Conservation (phyloP, 2,113 vertebrate species). For the Athene noctua region DNA sequence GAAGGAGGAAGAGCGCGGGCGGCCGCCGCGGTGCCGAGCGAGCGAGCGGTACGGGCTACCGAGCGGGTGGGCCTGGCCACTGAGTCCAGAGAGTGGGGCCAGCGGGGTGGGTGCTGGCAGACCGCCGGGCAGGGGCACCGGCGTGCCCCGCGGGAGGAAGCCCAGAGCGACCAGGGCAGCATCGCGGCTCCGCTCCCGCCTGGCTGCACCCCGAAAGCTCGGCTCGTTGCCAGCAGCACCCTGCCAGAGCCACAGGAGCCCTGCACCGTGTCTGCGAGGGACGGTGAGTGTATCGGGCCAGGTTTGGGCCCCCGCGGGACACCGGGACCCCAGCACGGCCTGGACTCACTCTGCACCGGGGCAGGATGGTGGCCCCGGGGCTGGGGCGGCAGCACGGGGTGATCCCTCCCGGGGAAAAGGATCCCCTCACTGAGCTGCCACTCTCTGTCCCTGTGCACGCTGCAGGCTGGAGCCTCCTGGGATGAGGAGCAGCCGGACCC, state of each 20-base stretch:
- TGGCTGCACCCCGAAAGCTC: neutral
- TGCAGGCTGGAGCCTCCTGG: neutral
- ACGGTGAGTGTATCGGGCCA: neutral
- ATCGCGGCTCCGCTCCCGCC: neutral
- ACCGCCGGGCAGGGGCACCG: neutral
- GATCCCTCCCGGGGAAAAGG: accelerated
- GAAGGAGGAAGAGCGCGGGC: slow-evolving; percentile 17
- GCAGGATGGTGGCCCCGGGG: neutral
- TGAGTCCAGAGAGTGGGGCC: neutral
- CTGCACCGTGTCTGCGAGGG: neutral
- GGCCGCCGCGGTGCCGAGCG: neutral
- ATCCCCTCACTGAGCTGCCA: accelerated
- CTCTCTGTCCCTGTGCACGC: neutral
- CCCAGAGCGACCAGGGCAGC: neutral
- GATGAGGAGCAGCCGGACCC: neutral
- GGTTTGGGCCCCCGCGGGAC: no score
- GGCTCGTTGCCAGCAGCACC: neutral
- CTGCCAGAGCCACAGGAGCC: neutral
- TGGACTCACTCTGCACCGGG: accelerated
- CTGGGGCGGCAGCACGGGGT: neutral
- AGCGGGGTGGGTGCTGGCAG: neutral
- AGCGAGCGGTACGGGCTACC: accelerated
- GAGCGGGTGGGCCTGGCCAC: accelerated
- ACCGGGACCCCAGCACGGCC: neutral
- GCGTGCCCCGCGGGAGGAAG: accelerated